These are phyloP conservation scores for Silurus aristotelis DNA, from an alignment of 2,797 vertebrate species.

Conservation along the genomic window DNA sequence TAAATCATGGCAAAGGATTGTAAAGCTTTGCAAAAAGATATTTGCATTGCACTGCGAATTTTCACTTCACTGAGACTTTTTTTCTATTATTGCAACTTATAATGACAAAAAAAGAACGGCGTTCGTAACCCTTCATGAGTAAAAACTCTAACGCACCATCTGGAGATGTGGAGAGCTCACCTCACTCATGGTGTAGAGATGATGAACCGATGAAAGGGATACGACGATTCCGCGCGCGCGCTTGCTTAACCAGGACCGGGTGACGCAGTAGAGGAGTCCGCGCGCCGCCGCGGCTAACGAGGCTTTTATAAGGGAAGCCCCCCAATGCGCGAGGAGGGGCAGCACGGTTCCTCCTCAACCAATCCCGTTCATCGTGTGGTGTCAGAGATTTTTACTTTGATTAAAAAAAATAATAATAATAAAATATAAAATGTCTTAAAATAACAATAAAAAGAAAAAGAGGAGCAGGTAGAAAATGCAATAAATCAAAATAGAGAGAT, in stretches of 20 bases:
- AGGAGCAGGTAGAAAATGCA: no score
- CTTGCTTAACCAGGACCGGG: conserved; percentile 10
- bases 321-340: conserved; percentile 55
- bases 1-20: no score
- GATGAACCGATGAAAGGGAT: conserved; percentile 4
- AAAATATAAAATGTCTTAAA: no score
- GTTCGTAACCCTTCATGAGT: no score
- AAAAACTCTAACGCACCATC: no score
- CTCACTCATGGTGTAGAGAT: conserved; percentile 72
- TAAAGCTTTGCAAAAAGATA: no score
- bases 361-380: conserved; percentile 60
- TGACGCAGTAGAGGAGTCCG: conserved; percentile 55
- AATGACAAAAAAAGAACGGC: not conserved
- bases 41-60: no score
- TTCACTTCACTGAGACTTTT: not conserved
- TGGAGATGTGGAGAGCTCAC: conserved; percentile 61
- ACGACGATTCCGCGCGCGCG: conserved; percentile 14
- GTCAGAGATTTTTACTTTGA: not conserved
- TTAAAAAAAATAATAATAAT: not conserved
- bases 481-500: no score
- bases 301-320: conserved; percentile 66
- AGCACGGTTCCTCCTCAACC: conserved; percentile 59
- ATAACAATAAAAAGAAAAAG: no score
- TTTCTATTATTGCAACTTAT: not conserved
- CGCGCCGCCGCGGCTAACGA: conserved; percentile 51